A percentile compares a stretch with the other conserved stretches of the same genome.
These are phyloP conservation scores for Morelia viridis DNA, from an alignment of 2,797 vertebrate genomes.

Conservation along the genomic window DNA sequence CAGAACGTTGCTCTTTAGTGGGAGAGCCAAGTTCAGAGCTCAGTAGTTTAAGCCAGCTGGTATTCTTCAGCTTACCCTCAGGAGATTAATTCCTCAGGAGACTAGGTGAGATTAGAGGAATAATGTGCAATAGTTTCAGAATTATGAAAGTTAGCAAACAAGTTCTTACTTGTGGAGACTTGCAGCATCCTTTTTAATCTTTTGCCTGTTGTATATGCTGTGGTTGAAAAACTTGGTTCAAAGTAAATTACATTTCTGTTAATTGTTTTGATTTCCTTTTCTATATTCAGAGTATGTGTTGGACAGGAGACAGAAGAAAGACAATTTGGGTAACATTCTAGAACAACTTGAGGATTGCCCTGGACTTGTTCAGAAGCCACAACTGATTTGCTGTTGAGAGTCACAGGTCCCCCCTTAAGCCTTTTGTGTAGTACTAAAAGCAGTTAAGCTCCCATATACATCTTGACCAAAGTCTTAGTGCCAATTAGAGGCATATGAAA, in stretches of 20 bases:
- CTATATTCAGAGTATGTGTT: background rate
- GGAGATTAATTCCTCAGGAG: background rate
- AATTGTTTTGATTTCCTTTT: background rate
- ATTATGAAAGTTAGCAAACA: background rate
- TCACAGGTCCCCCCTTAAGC: background rate
- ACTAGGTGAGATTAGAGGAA: background rate
- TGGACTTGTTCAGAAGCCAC: background rate
- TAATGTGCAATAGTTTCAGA: background rate
- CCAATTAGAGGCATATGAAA: background rate
- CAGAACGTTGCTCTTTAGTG: background rate
- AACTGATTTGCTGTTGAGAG: background rate
- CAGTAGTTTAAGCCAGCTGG: background rate
- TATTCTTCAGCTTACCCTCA: background rate
- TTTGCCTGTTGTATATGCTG: background rate
- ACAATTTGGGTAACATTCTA: background rate
- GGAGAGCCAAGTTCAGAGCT: background rate
- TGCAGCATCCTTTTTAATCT: background rate
- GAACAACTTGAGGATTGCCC: background rate
- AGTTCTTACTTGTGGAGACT: background rate
- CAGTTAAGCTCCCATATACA: background rate
- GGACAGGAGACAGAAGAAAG: background rate
- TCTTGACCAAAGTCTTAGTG: background rate
- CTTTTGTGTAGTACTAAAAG: background rate
- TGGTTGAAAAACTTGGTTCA: background rate
- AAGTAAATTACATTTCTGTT: background rate